Evolutionary conservation across 2,113 vertebrate species (phyloP).

Genomic region (Oenanthe oenanthe): DNA sequence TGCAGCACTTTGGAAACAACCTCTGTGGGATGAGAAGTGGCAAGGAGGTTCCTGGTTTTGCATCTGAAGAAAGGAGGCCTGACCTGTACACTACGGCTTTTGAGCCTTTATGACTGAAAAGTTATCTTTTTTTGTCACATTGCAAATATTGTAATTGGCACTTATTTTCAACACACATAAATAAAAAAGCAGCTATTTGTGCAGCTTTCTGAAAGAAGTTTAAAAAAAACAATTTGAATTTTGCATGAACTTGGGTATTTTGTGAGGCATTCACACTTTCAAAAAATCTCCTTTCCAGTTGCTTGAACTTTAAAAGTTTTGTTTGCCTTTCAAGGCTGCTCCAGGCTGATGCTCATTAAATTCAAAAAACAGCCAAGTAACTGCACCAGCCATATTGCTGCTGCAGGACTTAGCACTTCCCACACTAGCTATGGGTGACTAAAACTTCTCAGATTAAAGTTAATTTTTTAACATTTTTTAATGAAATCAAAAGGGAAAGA

Average conservation of each 20-base stretch:
- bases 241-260: neutral
- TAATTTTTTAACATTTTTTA: neutral
- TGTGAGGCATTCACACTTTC: neutral
- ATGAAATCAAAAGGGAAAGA: neutral
- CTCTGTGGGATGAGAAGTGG: neutral
- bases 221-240: neutral
- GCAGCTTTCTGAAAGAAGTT: neutral
- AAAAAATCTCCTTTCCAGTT: neutral
- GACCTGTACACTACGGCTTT: neutral
- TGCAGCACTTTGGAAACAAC: neutral
- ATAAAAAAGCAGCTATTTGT: neutral
- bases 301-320: neutral
- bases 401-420: constrained; percentile 31
- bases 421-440: constrained; percentile 28
- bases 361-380: constrained; percentile 36
- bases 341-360: neutral
- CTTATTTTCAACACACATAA: neutral
- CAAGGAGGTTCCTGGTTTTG: neutral
- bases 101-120: neutral
- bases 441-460: constrained; percentile 28
- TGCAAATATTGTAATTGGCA: neutral
- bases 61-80: neutral
- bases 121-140: neutral
- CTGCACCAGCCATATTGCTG: constrained; percentile 2
- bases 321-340: neutral